These are phyloP conservation scores for Epinotia bilunana DNA, from an alignment of 2,888 invertebrate species.

Conservation along the genomic window DNA sequence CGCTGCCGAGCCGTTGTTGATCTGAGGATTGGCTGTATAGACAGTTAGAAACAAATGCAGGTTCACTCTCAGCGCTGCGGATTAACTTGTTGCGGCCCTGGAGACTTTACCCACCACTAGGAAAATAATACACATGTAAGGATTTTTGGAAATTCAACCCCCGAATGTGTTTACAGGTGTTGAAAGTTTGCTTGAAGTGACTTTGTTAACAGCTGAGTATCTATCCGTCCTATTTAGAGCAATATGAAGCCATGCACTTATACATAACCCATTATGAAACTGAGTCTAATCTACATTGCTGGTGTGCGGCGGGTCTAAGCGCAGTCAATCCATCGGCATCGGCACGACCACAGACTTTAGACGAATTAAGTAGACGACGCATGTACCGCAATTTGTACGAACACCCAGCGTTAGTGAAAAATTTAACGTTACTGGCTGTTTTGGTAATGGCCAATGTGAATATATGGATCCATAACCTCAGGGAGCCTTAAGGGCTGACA, in stretches of 20 bases:
- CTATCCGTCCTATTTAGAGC: background rate
- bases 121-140: background rate
- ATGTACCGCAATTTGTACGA: background rate
- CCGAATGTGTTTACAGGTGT: background rate
- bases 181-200: background rate
- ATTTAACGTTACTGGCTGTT: background rate
- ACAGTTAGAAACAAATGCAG: too few relatives aligned
- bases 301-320: conserved; percentile 9
- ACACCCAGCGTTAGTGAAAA: background rate
- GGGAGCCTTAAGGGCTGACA: too few relatives aligned
- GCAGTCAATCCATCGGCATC: conserved; percentile 17
- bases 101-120: too few relatives aligned
- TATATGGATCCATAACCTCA: too few relatives aligned
- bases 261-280: background rate
- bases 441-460: background rate
- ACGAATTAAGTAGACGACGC: background rate
- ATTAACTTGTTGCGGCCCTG: too few relatives aligned
- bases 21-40: too few relatives aligned
- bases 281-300: conserved; percentile 1
- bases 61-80: too few relatives aligned
- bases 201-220: background rate
- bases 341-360: background rate
- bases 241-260: background rate
- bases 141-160: background rate
- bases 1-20: too few relatives aligned